Conservation (phyloP, 2,113 vertebrate genomes). For the Trochalopteron elliotii region DNA sequence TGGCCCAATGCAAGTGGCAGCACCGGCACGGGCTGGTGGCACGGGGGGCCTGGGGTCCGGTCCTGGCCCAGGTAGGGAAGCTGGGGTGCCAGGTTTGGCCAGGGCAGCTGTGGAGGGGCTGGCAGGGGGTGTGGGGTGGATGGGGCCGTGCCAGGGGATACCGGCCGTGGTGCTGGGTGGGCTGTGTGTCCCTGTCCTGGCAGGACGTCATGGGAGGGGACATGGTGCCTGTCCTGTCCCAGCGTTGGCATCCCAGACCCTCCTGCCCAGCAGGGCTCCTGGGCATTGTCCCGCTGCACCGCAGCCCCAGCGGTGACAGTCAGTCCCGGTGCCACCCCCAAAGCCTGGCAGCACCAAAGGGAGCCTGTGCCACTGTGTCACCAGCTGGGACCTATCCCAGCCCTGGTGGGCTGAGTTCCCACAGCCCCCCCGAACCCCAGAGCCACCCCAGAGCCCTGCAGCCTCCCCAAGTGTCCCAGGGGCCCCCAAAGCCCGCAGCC, state of each 20-base stretch:
- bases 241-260: not conserved
- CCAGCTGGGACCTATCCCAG: not conserved
- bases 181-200: not conserved
- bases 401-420: not conserved
- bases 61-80: not conserved
- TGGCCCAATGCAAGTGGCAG: not conserved
- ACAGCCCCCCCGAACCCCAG: not conserved
- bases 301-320: fast-evolving
- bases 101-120: not conserved
- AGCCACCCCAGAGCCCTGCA: not conserved
- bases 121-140: fast-evolving
- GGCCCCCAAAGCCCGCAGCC: fast-evolving
- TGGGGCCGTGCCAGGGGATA: fast-evolving
- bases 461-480: not conserved
- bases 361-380: fast-evolving
- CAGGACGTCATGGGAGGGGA: fast-evolving
- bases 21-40: not conserved
- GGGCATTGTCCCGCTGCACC: not conserved
- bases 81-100: no score
- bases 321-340: fast-evolving
- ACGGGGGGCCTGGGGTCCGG: fast-evolving
- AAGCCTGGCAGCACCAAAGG: not conserved
- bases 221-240: not conserved
- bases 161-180: fast-evolving
- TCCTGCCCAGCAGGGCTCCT: not conserved